Evolutionary conservation across 1,140 invertebrate species (phyloP).

Genomic region (Chionoecetes opilio): DNA sequence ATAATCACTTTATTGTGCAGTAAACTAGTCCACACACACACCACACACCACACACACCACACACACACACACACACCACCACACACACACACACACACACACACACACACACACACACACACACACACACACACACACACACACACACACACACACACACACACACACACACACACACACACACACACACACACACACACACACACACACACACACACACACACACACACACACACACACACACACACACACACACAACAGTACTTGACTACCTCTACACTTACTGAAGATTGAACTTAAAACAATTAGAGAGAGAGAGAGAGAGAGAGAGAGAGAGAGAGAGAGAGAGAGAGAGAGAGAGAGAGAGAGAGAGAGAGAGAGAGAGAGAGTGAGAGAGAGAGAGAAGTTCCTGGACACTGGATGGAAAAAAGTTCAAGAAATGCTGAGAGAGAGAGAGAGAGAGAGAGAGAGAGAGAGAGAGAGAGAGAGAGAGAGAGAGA

Average conservation of each 20-base stretch:
- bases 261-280: too few species aligned
- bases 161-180: neutral
- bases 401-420: too few species aligned
- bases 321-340: too few species aligned
- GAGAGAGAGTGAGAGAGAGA: too few species aligned
- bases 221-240: neutral
- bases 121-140: neutral
- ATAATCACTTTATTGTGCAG: conserved; percentile 15
- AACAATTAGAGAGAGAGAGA: too few species aligned
- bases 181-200: neutral
- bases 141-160: neutral
- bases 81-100: conserved; percentile 18
- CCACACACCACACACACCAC: conserved; percentile 28
- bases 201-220: neutral
- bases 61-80: neutral
- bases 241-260: neutral
- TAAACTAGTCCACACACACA: neutral
- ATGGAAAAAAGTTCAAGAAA: too few species aligned
- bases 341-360: too few species aligned
- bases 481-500: too few species aligned
- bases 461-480: too few species aligned
- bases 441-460: too few species aligned
- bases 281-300: too few species aligned
- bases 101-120: conserved; percentile 37
- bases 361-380: too few species aligned